Base-by-base conservation (phyloP, 2,113 vertebrate species). In the Brienomyrus brachyistius region DNA sequence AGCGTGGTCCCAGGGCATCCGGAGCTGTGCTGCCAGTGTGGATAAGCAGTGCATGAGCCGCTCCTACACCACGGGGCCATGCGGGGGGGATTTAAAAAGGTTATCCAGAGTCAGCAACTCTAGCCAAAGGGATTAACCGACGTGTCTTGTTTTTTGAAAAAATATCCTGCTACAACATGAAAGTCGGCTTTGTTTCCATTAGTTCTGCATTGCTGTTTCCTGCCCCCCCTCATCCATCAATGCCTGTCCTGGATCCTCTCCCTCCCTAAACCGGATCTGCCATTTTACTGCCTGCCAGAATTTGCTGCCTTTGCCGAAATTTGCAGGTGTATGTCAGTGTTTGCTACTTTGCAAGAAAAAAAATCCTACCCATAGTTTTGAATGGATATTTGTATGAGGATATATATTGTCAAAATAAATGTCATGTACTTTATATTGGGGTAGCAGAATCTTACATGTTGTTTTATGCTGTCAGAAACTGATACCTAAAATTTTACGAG, bases 91-190 rank as follows among this genome's bases (percentile, higher is more conserved):
- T 94, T 96, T 93, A 93, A 95, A 95, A 95, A 91, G 94, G 94
- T 95, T 95, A 90, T 94, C 92, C 94, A 84, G 92, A 89, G 96
- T 96, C 96, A 96, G 96, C 96, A 96, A 96, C 95, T 96, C 95
- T 95, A 91, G 92, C 94, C 94, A 96, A 95, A 95, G 93, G 95
- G 95, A 94, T 95, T 92, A 93, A 90, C 93, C 92, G 91, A 91
- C 92, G 94, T 94, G 93, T 92, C 87, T 90, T 93, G 94, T 94
- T 85, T 95, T 95, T 96, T 7, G 6, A 56, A 56, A 21, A 93
- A 95, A 83, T 94, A 92, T 95, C 91, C 91, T 92, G 91, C 94
- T 92, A 89, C 93, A 95, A 94, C 86, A 89, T 92, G 90, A 74
- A 93, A 92, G 91, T 56, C 82, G 82, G 66, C 86, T 90, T 89